These are phyloP conservation scores for Xiphophorus birchmanni DNA, from an alignment of 2,797 vertebrate genomes.

Conservation along the genomic window DNA sequence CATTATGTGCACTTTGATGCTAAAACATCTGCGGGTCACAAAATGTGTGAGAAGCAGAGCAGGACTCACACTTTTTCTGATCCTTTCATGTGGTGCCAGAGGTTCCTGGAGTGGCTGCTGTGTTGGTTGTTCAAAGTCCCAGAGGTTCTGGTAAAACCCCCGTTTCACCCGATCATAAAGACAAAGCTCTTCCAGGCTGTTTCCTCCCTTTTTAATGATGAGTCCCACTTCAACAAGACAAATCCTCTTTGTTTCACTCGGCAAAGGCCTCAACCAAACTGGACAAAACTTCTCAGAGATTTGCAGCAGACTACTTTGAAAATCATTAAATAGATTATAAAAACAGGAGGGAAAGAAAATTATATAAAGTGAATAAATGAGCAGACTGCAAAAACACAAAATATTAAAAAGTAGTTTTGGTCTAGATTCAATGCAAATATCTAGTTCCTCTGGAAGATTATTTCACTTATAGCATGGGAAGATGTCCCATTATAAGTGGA, in stretches of 20 bases:
- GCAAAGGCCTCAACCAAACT: background rate
- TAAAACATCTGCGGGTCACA: background rate
- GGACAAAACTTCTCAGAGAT: background rate
- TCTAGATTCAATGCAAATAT: too few species aligned
- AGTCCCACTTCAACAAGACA: slow-evolving; percentile 40
- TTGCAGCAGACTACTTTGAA: background rate
- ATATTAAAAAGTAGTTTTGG: too few species aligned
- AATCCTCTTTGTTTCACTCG: background rate
- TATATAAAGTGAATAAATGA: background rate
- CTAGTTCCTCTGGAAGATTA: too few species aligned
- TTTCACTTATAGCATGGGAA: too few species aligned
- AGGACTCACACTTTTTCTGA: slow-evolving; percentile 13
- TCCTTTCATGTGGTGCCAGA: slow-evolving; percentile 72
- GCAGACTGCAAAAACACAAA: background rate
- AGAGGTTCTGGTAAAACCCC: slow-evolving; percentile 40
- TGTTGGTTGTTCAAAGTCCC: slow-evolving; percentile 49
- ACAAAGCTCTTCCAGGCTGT: slow-evolving; percentile 60
- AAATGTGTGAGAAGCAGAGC: slow-evolving; percentile 24
- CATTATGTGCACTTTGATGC: background rate
- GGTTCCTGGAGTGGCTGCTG: slow-evolving; percentile 44
- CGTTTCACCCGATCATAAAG: slow-evolving; percentile 54
- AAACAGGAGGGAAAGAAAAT: too few species aligned
- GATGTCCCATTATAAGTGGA: too few species aligned
- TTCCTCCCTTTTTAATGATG: slow-evolving; percentile 48
- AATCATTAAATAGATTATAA: background rate